Evolutionary conservation across 1,140 invertebrate species (phyloP), one percentile per base, ranked within the genome.

Genomic region (Hydropsyche tenuis): DNA sequence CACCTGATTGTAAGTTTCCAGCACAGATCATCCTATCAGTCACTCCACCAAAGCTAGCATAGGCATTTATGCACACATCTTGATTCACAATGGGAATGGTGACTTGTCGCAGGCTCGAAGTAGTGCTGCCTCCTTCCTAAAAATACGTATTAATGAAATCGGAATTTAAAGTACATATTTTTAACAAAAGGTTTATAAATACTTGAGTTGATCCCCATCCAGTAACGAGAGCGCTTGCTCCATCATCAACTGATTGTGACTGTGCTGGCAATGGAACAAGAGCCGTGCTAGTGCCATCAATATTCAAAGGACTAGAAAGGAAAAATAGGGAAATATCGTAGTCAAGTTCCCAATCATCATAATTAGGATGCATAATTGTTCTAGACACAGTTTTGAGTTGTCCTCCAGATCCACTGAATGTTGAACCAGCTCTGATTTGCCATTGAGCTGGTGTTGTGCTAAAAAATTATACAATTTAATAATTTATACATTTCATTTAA

Each of bases 11-110:
- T 11, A 62, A 27, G 14, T 18, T 2, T 12, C 90, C 91, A 16
- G 92, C 91, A 76, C 92, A 93, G 0, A 92, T 80, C 88, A 92
- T 91, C 16, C 87, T 88, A 7, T 88, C 80, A 1, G 87, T 87
- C 25, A 94, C 85, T 0, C 69, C 4, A 0, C 76, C 77, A 1
- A 77, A 12, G 1, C 22, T 25, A 14, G 37, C 37, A 18, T 81
- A 79, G 14, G 81, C 73, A 1, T 74, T n/a, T 7, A 71, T 74
- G 72, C 85, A 87, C 0, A 18, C 30, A 0, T 45, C 9, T 0
- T 27, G 45, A 5, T 51, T 48, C 0, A 85, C 51, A 18, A 63
- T 14, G 1, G 73, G 73, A 60, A 60, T 60, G 7, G 53, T 60
- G 16, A 60, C 53, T 27, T 60, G 6, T 14, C 23, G 23, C 5